Evolutionary conservation across 2,888 invertebrate genomes (phyloP).

Genomic region (Mantis religiosa): DNA sequence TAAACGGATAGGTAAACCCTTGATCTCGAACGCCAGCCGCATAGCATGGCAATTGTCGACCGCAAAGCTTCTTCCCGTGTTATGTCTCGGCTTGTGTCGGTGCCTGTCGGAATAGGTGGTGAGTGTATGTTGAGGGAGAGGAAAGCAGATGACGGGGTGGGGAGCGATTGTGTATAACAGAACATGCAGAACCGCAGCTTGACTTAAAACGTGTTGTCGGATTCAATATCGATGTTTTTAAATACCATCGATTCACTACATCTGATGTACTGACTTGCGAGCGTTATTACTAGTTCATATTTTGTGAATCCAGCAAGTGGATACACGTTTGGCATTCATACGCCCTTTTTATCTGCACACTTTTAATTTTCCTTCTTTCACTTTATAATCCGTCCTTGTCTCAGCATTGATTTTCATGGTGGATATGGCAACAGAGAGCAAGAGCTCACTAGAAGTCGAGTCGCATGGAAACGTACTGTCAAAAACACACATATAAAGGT

Average conservation of each 20-base stretch:
- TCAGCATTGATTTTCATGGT: constrained; percentile 29
- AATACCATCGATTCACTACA: neutral
- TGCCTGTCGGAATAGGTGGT: neutral
- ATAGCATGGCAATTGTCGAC: constrained; percentile 3
- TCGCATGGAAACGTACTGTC: neutral
- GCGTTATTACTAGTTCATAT: neutral
- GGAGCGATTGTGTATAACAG: neutral
- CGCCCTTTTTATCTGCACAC: neutral
- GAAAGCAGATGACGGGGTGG: constrained; percentile 21
- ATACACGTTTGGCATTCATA: neutral
- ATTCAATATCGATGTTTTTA: neutral
- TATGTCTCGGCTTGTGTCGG: constrained; percentile 9
- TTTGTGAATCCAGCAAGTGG: neutral
- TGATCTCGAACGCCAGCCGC: constrained; percentile 19
- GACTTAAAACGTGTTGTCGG: neutral
- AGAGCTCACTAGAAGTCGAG: constrained; percentile 8
- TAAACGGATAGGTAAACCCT: constrained; percentile 26
- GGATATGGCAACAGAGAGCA: constrained; percentile 21
- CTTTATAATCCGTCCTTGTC: neutral
- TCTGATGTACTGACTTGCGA: neutral
- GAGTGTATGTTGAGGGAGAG: neutral
- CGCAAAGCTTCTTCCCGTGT: constrained; percentile 2
- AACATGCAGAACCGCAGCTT: neutral
- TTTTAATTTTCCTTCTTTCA: constrained; percentile 5
- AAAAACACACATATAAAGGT: neutral